These are phyloP conservation scores for Chionis minor DNA, from an alignment of 2,113 vertebrate species.

Conservation along the genomic window DNA sequence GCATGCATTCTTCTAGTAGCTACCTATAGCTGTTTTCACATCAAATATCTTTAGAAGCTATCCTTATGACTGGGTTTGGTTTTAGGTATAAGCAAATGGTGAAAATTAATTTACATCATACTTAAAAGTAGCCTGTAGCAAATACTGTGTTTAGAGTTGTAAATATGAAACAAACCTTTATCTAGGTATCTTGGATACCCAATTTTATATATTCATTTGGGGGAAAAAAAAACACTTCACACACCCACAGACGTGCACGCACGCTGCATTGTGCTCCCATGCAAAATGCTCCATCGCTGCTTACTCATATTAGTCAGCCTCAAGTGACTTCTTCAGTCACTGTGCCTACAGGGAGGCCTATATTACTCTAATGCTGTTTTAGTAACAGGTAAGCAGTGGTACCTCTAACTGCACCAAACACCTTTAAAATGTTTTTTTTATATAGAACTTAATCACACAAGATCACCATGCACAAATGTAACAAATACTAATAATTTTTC, in stretches of 20 bases:
- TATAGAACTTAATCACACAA: neutral
- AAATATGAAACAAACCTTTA: neutral
- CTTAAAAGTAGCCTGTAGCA: neutral
- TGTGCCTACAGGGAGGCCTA: neutral
- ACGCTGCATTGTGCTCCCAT: neutral
- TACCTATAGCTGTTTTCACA: neutral
- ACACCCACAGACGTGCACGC: neutral
- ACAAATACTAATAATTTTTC: neutral
- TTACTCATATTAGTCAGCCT: neutral
- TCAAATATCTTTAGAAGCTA: neutral
- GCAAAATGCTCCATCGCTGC: neutral
- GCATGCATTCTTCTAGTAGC: neutral
- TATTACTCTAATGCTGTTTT: neutral
- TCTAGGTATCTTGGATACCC: neutral
- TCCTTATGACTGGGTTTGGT: neutral
- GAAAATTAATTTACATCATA: neutral
- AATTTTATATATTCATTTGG: neutral
- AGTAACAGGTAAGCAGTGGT: neutral
- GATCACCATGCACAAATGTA: neutral
- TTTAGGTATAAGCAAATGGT: neutral
- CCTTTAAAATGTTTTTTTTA: neutral
- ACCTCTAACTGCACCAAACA: neutral
- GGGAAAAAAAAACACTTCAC: neutral
- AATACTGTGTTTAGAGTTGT: neutral
- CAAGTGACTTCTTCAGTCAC: neutral